A percentile compares a stretch with the other conserved stretches of the same genome.
These are phyloP conservation scores for Zosterops japonicus DNA, from an alignment of 2,113 vertebrate species.

Conservation along the genomic window DNA sequence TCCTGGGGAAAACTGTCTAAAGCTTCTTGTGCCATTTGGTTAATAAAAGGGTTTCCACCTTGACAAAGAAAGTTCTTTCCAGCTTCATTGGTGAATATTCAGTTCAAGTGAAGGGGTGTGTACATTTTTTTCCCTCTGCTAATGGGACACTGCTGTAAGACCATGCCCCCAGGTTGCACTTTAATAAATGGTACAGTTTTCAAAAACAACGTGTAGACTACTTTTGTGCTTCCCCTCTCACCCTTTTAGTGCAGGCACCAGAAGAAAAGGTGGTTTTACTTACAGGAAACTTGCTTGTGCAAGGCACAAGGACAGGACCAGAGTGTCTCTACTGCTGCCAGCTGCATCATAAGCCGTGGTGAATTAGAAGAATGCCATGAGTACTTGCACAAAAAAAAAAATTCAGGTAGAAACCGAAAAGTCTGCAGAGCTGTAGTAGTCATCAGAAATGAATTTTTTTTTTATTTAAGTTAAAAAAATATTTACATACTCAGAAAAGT, in stretches of 20 bases:
- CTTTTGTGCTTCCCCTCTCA: not conserved
- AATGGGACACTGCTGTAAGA: conserved; percentile 26
- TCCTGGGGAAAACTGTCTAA: not conserved
- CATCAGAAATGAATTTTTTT: not conserved
- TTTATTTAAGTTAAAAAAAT: conserved; percentile 58
- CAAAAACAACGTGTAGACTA: not conserved
- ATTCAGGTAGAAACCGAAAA: not conserved
- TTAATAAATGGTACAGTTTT: conserved; percentile 68
- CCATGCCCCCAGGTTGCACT: conserved; percentile 46
- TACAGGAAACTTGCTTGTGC: not conserved
- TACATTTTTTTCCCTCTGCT: not conserved
- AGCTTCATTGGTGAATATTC: not conserved
- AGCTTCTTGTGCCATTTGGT: conserved; percentile 43
- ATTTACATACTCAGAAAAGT: not conserved
- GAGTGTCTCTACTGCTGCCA: not conserved
- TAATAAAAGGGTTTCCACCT: conserved; percentile 38
- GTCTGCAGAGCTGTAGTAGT: not conserved
- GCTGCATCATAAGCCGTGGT: not conserved
- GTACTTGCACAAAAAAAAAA: not conserved
- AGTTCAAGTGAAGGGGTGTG: not conserved
- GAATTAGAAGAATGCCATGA: not conserved
- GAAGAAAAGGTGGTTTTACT: not conserved
- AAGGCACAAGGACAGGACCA: not conserved
- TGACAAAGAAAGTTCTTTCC: not conserved
- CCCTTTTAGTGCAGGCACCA: not conserved